phyloP scores from a whole-genome alignment of 2,113 vertebrate genomes.

The Lampris megalopsis region DNA sequence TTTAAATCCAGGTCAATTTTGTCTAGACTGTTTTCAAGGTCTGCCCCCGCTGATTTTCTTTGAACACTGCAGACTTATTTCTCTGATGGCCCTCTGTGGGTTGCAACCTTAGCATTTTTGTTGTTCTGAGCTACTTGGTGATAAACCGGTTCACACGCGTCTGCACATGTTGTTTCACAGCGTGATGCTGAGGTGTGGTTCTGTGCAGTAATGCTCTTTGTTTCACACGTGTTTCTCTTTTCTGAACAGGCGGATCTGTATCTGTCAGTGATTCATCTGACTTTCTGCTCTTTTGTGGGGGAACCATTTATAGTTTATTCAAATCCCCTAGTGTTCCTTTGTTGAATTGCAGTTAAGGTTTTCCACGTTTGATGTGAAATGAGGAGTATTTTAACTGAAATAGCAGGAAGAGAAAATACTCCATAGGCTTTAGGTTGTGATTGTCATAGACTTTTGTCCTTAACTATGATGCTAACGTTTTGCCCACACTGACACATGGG shows the following conservation, averaged over 20 bases:
- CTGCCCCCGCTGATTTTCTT: no score
- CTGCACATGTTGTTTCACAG: conserved; percentile 10
- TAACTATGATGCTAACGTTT: background rate
- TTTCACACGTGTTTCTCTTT: background rate
- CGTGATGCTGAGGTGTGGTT: conserved; percentile 4
- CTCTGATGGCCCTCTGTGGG: no score
- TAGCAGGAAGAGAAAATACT: conserved; percentile 32
- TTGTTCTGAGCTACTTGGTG: no score
- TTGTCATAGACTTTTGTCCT: no score
- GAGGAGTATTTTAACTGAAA: background rate
- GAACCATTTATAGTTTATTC: no score
- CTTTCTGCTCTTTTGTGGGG: background rate
- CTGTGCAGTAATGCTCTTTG: background rate
- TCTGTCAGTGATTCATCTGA: background rate
- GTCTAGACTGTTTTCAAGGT: no score
- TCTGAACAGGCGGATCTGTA: background rate
- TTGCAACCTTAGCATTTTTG: no score
- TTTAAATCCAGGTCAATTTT: no score
- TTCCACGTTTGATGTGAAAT: no score
- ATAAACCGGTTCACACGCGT: background rate
- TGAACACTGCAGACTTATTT: no score
- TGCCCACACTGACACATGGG: background rate
- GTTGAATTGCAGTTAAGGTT: no score
- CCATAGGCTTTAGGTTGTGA: conserved; percentile 14
- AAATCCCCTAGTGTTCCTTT: no score